A percentile compares a stretch with the other conserved stretches of the same genome.
Conservation (phyloP, 1,140 invertebrate species). For the Meloidogyne floridensis region DNA sequence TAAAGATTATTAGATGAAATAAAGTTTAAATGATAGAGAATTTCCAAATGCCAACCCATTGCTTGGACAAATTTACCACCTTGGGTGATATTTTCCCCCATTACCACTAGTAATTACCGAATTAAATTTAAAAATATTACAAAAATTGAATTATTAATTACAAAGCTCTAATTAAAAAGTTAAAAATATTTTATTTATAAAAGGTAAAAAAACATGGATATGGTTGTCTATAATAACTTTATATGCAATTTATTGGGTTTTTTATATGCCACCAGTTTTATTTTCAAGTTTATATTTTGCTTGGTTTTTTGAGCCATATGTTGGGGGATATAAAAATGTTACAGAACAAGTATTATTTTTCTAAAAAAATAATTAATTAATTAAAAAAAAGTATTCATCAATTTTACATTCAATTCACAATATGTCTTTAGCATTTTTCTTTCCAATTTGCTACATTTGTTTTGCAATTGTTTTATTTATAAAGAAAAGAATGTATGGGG, state of each 20-base stretch:
- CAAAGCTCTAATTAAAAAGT: too few relatives aligned
- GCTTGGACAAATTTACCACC: too few relatives aligned
- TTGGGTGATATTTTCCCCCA: too few relatives aligned
- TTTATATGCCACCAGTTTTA: constrained; percentile 24
- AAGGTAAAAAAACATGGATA: background rate
- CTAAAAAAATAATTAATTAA: background rate
- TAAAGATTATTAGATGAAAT: too few relatives aligned
- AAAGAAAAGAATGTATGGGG: constrained; percentile 7
- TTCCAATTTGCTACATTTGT: constrained; percentile 1
- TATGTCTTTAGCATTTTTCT: background rate
- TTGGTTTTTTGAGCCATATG: constrained; percentile 37
- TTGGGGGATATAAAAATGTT: constrained; percentile 18
- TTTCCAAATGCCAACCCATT: too few relatives aligned
- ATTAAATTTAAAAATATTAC: too few relatives aligned
- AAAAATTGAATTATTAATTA: too few relatives aligned
- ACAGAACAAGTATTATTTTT: background rate
- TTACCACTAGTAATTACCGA: too few relatives aligned
- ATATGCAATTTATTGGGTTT: constrained; percentile 23
- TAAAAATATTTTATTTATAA: background rate
- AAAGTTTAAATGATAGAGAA: too few relatives aligned
- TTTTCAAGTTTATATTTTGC: constrained; percentile 31
- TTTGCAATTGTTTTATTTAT: constrained; percentile 7
- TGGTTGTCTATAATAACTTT: background rate
- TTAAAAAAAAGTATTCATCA: background rate
- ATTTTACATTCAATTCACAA: constrained; percentile 3